These are phyloP conservation scores for Cathartes aura DNA, from an alignment of 2,113 vertebrate genomes.

Conservation along the genomic window DNA sequence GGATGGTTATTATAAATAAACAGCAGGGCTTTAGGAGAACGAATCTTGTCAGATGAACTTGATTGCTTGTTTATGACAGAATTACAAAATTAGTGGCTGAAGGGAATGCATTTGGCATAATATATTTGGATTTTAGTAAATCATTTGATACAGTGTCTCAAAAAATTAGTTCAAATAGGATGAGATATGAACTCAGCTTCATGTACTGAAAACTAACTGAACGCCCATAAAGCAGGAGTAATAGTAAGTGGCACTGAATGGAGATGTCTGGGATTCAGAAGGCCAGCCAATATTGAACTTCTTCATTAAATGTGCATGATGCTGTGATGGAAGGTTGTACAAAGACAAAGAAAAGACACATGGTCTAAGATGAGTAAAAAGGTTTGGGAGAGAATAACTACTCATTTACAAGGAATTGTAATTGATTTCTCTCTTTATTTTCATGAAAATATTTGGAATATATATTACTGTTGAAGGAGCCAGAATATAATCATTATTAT, in stretches of 20 bases:
- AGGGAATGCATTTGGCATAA: slow-evolving; percentile 56
- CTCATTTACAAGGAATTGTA: not conserved
- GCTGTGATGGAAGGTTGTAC: not conserved
- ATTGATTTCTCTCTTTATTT: not conserved
- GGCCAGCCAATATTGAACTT: not conserved
- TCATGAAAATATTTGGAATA: not conserved
- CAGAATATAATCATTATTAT: not conserved
- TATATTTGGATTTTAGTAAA: slow-evolving; percentile 59
- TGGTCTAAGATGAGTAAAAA: not conserved
- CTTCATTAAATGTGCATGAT: not conserved
- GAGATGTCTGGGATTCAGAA: slow-evolving; percentile 6
- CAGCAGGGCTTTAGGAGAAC: slow-evolving; percentile 11
- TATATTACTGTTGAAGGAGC: not conserved
- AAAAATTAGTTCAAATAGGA: slow-evolving; percentile 54
- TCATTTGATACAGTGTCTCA: slow-evolving; percentile 45
- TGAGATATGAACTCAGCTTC: slow-evolving; percentile 10
- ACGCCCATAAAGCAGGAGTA: not conserved
- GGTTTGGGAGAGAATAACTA: not conserved
- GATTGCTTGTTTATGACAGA: slow-evolving; percentile 57
- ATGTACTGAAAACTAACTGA: slow-evolving; percentile 25
- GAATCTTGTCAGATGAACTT: slow-evolving; percentile 29
- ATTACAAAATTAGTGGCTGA: slow-evolving; percentile 57
- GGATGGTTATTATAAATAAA: slow-evolving; percentile 24
- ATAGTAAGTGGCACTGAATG: not conserved
- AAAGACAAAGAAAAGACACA: not conserved